Percentiles rank a stretch among this genome's conserved stretches.
Evolutionary conservation across 2,113 vertebrate genomes (phyloP).

Genomic region (Otolemur garnettii): DNA sequence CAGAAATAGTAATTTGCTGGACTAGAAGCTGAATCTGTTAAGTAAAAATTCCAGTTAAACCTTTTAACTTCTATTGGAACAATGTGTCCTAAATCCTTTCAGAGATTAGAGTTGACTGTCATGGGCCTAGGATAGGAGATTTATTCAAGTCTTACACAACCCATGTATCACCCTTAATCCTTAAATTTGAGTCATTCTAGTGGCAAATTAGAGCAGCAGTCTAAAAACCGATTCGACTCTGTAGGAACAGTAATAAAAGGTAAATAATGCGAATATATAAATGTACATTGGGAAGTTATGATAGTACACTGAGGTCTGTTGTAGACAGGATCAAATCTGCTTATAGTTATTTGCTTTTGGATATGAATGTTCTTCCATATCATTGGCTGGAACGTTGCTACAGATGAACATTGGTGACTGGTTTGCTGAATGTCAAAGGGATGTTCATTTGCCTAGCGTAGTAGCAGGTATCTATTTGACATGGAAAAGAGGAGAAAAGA

Average conservation of each 20-base stretch:
- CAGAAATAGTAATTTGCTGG: neutral
- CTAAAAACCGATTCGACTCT: neutral
- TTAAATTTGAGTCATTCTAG: neutral
- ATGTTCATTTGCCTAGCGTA: neutral
- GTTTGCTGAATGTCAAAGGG: neutral
- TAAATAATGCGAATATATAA: neutral
- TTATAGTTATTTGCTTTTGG: neutral
- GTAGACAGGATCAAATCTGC: neutral
- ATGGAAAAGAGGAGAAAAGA: neutral
- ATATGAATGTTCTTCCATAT: neutral
- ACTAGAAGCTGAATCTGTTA: neutral
- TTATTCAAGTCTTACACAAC: neutral
- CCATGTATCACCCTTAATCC: neutral
- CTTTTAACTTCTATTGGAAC: neutral
- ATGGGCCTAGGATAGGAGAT: neutral
- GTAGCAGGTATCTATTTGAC: neutral
- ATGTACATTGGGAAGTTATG: neutral
- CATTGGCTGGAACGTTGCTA: neutral
- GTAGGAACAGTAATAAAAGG: neutral
- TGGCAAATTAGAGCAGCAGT: neutral
- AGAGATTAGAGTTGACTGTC: neutral
- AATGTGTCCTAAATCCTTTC: neutral
- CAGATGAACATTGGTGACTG: neutral
- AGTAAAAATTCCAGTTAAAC: slow-evolving; percentile 36
- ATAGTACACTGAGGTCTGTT: neutral